A percentile compares a stretch with the other conserved stretches of the same genome.
Evolutionary conservation across 2,797 vertebrate species (phyloP).

Genomic region (Lepilemur ruficaudatus): DNA sequence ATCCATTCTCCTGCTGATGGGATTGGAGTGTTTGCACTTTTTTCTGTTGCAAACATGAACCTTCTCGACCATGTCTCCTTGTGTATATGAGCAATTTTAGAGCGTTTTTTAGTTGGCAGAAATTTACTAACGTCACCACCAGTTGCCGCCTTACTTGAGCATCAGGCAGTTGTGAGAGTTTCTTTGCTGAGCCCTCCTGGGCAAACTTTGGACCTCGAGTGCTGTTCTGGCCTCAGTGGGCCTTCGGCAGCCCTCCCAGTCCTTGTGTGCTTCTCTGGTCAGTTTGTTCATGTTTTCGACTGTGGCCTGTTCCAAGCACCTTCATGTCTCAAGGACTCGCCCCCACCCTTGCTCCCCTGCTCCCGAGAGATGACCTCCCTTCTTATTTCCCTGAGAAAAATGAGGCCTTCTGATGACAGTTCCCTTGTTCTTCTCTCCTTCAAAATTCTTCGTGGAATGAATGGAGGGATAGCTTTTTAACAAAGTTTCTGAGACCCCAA

Average conservation of each 20-base stretch:
- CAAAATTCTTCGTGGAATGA: not conserved
- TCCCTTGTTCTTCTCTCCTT: not conserved
- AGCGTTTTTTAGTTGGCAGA: not conserved
- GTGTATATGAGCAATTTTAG: not conserved
- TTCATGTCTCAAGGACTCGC: not conserved
- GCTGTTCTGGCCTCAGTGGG: rapidly evolving
- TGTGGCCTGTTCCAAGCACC: not conserved
- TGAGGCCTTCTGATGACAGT: not conserved
- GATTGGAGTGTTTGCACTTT: not conserved
- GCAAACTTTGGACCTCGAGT: not conserved
- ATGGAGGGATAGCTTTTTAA: not conserved
- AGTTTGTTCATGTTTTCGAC: not conserved
- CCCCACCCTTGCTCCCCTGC: not conserved
- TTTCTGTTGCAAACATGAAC: not conserved
- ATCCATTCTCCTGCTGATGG: not conserved
- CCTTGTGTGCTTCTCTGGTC: not conserved
- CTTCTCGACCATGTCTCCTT: not conserved
- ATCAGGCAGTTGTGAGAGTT: not conserved
- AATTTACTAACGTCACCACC: not conserved
- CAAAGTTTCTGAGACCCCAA: not conserved
- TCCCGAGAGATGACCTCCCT: not conserved
- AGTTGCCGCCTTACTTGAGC: not conserved
- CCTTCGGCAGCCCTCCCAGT: not conserved
- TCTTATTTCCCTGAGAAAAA: conserved; percentile 36
- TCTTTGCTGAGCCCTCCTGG: not conserved